Percentiles rank a stretch among this genome's conserved stretches.
These are phyloP conservation scores for Dryococelus australis DNA, from an alignment of 2,888 invertebrate genomes.

Conservation along the genomic window DNA sequence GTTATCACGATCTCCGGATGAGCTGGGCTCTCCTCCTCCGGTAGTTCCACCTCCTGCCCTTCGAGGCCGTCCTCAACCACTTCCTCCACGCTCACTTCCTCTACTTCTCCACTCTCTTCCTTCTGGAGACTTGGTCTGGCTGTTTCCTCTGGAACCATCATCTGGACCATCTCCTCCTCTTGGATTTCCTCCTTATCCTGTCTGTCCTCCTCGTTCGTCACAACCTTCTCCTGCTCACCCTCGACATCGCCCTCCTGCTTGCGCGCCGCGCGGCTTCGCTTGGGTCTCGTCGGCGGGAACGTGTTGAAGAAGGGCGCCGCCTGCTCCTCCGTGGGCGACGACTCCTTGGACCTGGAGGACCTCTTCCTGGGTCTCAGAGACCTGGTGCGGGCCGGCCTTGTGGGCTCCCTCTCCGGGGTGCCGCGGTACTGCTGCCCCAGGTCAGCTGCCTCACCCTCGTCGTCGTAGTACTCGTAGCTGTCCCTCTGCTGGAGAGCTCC, in stretches of 20 bases:
- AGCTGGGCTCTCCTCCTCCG: neutral
- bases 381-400: slow-evolving; percentile 43
- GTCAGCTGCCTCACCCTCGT: slow-evolving; percentile 48
- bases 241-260: slow-evolving; percentile 47
- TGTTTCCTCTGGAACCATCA: no score
- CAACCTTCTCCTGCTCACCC: slow-evolving; percentile 45
- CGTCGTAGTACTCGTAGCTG: slow-evolving; percentile 50
- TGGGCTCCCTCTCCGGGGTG: slow-evolving; percentile 44
- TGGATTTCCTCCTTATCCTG: slow-evolving; percentile 31
- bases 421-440: slow-evolving; percentile 40
- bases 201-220: slow-evolving; percentile 6
- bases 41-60: slow-evolving; percentile 5
- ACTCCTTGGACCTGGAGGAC: slow-evolving; percentile 39
- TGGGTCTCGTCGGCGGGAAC: slow-evolving; percentile 44
- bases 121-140: slow-evolving; percentile 40
- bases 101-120: slow-evolving; percentile 30
- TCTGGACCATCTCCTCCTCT: slow-evolving; percentile 30
- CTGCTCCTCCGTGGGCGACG: slow-evolving; percentile 37
- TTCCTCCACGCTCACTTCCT: slow-evolving; percentile 29
- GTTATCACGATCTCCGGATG: slow-evolving; percentile 13
- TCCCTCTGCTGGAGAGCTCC: slow-evolving; percentile 73
- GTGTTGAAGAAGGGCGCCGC: slow-evolving; percentile 42
- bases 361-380: slow-evolving; percentile 42
- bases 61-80: slow-evolving; percentile 29
- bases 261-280: slow-evolving; percentile 33